These are phyloP conservation scores for Tinea trinotella DNA, from an alignment of 2,888 invertebrate genomes.

Conservation along the genomic window DNA sequence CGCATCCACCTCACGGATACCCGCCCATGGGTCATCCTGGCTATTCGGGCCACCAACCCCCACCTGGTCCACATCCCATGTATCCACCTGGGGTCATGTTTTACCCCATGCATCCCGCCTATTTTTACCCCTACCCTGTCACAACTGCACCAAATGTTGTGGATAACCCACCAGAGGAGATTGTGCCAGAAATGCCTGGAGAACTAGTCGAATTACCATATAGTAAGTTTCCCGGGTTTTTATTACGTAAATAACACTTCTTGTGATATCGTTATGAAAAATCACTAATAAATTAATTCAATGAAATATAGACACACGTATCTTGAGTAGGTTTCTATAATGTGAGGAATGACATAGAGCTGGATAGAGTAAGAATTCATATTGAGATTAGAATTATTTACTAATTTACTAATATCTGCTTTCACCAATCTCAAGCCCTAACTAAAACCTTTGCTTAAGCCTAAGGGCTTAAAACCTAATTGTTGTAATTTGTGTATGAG, in stretches of 20 bases:
- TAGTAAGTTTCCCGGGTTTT: slow-evolving; percentile 52
- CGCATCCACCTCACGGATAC: slow-evolving; percentile 29
- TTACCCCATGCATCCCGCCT: slow-evolving; percentile 59
- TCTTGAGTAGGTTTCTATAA: too few species aligned
- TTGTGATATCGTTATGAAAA: too few species aligned
- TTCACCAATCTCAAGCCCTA: too few species aligned
- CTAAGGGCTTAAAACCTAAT: too few species aligned
- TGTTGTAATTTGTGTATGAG: too few species aligned
- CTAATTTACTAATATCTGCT: too few species aligned
- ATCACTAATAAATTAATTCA: too few species aligned
- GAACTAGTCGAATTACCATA: slow-evolving; percentile 65
- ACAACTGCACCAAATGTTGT: slow-evolving; percentile 29
- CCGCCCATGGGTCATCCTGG: slow-evolving; percentile 23
- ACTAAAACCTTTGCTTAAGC: too few species aligned
- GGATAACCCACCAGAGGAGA: slow-evolving; percentile 37
- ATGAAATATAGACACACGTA: too few species aligned
- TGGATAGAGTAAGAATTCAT: too few species aligned
- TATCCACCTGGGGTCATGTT: slow-evolving; percentile 39
- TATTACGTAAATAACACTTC: slow-evolving; percentile 1
- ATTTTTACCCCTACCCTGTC: slow-evolving; percentile 41
- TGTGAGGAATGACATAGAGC: too few species aligned
- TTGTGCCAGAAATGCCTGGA: slow-evolving; percentile 54
- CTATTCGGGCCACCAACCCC: slow-evolving; percentile 26
- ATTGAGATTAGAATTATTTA: too few species aligned
- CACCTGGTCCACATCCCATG: slow-evolving; percentile 32